Evolutionary conservation across 2,888 invertebrate species (phyloP), one percentile per base, ranked within the genome.

Genomic region (Pandemis corylana): DNA sequence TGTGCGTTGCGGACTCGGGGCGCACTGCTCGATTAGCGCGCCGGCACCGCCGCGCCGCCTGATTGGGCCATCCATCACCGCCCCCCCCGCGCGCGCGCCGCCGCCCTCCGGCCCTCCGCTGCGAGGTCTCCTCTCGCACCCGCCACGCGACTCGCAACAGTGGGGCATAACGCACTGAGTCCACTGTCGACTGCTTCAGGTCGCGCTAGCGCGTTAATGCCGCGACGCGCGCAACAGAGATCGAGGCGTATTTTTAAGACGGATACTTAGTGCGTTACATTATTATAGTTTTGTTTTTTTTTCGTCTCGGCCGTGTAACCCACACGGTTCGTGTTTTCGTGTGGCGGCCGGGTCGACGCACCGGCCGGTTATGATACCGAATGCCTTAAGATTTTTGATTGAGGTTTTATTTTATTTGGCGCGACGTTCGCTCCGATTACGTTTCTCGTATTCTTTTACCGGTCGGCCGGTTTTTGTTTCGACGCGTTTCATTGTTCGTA

Each of bases 31-130:
- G 92, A 92, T 91, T 93, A 93, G 92, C 91, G 90, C 90, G 89
- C 90, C 87, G 89, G 89, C 86, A 88, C 91, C 90, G 90, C 89
- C 92, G 86, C 90, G 92, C 91, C 90, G 93, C 92, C 92, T 91
- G 93, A 93, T 93, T 94, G 91, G 94, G 94, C 95, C 95, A 95
- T 95, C 95, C 94, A 95, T 95, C 95, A 94, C 89, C 81, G 80
- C 84, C 84, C 83, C 87, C 88, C 83, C 81, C 82, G 80, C 87
- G 83, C 82, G 85, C 84, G 79, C 87, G 83, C 88, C 92, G 88
- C 89, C 90, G 85, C 89, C 89, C 89, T 82, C 86, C 79, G 83
- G 82, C 89, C 87, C 87, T 84, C 86, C 83, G 82, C 84, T 81
- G 81, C 83, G 83, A 81, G 82, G 81, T 82, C 81, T 81, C 80